A percentile compares a stretch with the other conserved stretches of the same genome.
Conservation (phyloP, 2,888 invertebrate species). For the Diaprepes abbreviatus region DNA sequence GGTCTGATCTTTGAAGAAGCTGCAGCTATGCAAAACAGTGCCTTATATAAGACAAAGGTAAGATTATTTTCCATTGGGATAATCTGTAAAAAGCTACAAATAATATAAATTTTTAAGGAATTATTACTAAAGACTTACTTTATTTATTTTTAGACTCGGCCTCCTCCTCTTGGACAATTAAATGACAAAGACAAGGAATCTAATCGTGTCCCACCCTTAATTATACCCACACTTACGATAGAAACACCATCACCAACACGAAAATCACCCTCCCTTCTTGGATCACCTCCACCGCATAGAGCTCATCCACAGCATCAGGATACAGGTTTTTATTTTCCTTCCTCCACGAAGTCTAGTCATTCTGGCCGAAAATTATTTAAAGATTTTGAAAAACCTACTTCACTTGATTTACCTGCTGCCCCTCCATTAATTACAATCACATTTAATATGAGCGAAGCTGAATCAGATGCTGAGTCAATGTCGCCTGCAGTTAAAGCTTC, state of each 20-base stretch:
- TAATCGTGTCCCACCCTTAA: conserved; percentile 67
- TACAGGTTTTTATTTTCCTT: conserved; percentile 60
- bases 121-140: no score
- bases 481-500: conserved; percentile 71
- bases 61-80: no score
- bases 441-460: conserved; percentile 80
- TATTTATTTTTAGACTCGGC: conserved; percentile 69
- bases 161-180: conserved; percentile 68
- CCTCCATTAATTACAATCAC: conserved; percentile 83
- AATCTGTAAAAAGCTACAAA: no score
- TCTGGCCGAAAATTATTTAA: conserved; percentile 69
- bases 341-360: conserved; percentile 42
- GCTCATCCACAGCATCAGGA: conserved; percentile 57
- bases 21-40: conserved; percentile 63
- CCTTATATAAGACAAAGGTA: conserved; percentile 55
- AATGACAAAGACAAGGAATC: conserved; percentile 55
- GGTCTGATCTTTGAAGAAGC: conserved; percentile 67
- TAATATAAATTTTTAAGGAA: no score
- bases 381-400: conserved; percentile 76
- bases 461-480: conserved; percentile 80
- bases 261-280: conserved; percentile 65
- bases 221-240: conserved; percentile 76
- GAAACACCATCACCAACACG: conserved; percentile 80
- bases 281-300: conserved; percentile 72
- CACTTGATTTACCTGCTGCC: conserved; percentile 73